Conservation (phyloP, 2,888 invertebrate genomes). For the Epinotia nisella region DNA sequence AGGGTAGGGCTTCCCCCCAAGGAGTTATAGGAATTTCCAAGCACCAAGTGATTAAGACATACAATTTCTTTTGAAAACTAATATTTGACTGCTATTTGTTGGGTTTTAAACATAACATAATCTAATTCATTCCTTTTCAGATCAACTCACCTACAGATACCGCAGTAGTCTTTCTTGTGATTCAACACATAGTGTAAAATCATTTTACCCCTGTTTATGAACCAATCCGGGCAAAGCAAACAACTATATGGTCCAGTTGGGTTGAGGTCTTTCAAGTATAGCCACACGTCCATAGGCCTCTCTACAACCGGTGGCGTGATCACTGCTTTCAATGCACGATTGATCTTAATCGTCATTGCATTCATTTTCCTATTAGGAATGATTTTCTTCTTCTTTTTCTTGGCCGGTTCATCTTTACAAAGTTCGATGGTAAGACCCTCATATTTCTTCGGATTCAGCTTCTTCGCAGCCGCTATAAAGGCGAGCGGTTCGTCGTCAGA, state of each 20-base stretch:
- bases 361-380: slow-evolving; percentile 50
- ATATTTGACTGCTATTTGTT: neutral
- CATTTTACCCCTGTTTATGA: slow-evolving; percentile 77
- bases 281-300: slow-evolving; percentile 77
- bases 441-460: slow-evolving; percentile 55
- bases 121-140: neutral
- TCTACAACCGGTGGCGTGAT: slow-evolving; percentile 60
- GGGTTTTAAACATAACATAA: neutral
- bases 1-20: too few relatives aligned
- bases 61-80: too few relatives aligned
- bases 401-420: slow-evolving; percentile 47
- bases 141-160: slow-evolving; percentile 75
- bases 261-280: slow-evolving; percentile 79
- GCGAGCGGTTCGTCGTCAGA: slow-evolving; percentile 80
- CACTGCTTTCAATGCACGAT: slow-evolving; percentile 51
- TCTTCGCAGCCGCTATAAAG: slow-evolving; percentile 69
- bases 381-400: slow-evolving; percentile 57
- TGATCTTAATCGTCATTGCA: slow-evolving; percentile 55
- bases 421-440: slow-evolving; percentile 45
- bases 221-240: slow-evolving; percentile 78
- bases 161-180: slow-evolving; percentile 81
- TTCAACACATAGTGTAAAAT: slow-evolving; percentile 80
- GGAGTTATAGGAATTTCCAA: too few relatives aligned
- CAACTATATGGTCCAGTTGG: slow-evolving; percentile 78
- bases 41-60: too few relatives aligned